These are phyloP conservation scores for Entomobrya multifasciata DNA, from an alignment of 2,888 invertebrate species.

Conservation along the genomic window DNA sequence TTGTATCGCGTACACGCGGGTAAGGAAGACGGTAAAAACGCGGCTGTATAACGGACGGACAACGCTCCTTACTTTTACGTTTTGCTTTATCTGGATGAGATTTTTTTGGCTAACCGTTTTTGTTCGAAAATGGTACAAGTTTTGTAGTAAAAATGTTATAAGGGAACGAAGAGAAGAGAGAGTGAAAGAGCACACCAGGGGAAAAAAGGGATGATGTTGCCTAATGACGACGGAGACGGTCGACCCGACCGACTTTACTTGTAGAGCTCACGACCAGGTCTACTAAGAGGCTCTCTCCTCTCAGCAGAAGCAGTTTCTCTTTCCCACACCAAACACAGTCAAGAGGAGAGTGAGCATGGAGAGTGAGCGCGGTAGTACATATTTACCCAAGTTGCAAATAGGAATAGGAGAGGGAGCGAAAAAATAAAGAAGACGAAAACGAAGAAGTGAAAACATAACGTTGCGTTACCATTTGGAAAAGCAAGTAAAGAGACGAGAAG, in stretches of 20 bases:
- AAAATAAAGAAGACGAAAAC: slow-evolving; percentile 17
- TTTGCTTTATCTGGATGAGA: not conserved
- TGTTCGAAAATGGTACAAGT: slow-evolving; percentile 35
- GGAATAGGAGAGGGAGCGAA: not conserved
- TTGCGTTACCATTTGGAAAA: slow-evolving; percentile 4
- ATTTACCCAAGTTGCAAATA: slow-evolving; percentile 17
- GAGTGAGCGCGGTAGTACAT: slow-evolving; percentile 14
- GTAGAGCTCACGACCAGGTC: slow-evolving; percentile 70
- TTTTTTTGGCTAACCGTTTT: slow-evolving; percentile 23
- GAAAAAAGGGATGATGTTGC: slow-evolving; percentile 71
- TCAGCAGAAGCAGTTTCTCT: slow-evolving; percentile 58
- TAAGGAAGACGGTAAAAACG: slow-evolving; percentile 33
- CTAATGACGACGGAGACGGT: slow-evolving; percentile 71
- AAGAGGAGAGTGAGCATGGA: slow-evolving; percentile 35
- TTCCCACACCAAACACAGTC: slow-evolving; percentile 29
- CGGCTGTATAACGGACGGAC: slow-evolving; percentile 45
- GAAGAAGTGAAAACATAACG: slow-evolving; percentile 39
- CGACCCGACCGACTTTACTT: slow-evolving; percentile 73
- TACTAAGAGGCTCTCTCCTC: slow-evolving; percentile 50
- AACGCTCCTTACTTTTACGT: slow-evolving; percentile 7
- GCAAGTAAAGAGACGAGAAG: not conserved
- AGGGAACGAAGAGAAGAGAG: slow-evolving; percentile 46
- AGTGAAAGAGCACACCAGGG: slow-evolving; percentile 63
- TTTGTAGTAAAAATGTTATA: not conserved
- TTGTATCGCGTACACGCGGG: slow-evolving; percentile 4